These are phyloP conservation scores for Murina feae DNA, from an alignment of 2,113 vertebrate species.

Conservation along the genomic window DNA sequence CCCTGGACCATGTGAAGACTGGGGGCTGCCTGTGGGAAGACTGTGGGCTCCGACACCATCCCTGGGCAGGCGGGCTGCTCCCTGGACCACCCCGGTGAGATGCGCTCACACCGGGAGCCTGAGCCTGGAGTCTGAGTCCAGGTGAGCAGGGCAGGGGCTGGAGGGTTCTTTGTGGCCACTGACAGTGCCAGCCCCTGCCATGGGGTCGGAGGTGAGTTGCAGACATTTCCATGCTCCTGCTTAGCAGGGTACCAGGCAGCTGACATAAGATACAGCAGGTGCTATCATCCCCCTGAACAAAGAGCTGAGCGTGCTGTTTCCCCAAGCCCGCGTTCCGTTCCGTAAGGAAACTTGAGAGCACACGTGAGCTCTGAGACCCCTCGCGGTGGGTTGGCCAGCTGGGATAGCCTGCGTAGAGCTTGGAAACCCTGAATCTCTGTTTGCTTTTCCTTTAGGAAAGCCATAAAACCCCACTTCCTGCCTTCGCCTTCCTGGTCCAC, in stretches of 20 bases:
- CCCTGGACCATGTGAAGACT: too few species aligned
- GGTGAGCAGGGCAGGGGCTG: not conserved
- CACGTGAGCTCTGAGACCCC: not conserved
- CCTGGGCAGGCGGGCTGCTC: too few species aligned
- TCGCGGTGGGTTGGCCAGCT: not conserved
- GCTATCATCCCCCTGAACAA: not conserved
- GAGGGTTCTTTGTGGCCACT: not conserved
- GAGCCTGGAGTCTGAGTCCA: not conserved
- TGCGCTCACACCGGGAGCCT: accelerated
- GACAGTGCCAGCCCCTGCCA: accelerated
- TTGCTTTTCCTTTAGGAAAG: constrained; percentile 1
- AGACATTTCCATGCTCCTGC: not conserved
- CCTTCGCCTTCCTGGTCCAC: not conserved
- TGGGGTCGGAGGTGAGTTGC: not conserved
- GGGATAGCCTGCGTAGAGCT: not conserved
- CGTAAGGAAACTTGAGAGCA: not conserved
- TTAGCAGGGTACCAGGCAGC: not conserved
- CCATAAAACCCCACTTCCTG: not conserved
- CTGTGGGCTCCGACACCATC: not conserved
- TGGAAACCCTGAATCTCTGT: not conserved
- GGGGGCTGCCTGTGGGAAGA: too few species aligned
- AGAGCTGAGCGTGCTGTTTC: not conserved
- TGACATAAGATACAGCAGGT: not conserved
- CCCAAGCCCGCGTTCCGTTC: not conserved
- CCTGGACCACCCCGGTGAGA: accelerated